Conservation (phyloP, 2,113 vertebrate species). For the Sylvicapra grimmia region DNA sequence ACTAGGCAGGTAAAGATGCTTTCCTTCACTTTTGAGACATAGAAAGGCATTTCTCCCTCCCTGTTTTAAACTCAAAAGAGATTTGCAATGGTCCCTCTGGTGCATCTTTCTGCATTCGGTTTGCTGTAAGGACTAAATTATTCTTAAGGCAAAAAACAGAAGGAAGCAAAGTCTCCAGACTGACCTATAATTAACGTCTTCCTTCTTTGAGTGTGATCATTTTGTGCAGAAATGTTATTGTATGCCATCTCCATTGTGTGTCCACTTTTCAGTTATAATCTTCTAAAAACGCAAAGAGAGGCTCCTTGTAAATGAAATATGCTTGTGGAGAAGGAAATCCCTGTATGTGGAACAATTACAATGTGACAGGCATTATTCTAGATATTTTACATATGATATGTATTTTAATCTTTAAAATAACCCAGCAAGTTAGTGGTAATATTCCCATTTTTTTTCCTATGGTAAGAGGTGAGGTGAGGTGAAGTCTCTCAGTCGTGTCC, state of each 20-base stretch:
- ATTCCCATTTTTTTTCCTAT: neutral
- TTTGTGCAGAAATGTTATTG: neutral
- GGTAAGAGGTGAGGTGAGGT: too few species aligned
- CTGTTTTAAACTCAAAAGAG: neutral
- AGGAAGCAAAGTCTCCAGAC: neutral
- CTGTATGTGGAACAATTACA: neutral
- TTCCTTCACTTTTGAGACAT: neutral
- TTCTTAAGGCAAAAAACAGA: neutral
- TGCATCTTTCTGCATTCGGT: neutral
- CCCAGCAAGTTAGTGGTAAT: neutral
- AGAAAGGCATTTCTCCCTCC: neutral
- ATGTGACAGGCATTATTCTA: neutral
- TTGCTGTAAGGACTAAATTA: neutral
- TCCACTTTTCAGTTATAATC: neutral
- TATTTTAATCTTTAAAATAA: constrained; percentile 15
- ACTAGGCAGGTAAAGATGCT: neutral
- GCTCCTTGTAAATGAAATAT: neutral
- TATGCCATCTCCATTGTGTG: neutral
- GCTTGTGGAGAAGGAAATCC: neutral
- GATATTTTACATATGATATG: neutral
- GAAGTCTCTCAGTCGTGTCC: too few species aligned
- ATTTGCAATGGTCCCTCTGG: neutral
- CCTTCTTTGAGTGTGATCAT: neutral
- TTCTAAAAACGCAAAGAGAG: neutral
- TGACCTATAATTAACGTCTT: neutral